These are phyloP conservation scores for Brachypterus glaber DNA, from an alignment of 2,888 invertebrate genomes.

Conservation along the genomic window DNA sequence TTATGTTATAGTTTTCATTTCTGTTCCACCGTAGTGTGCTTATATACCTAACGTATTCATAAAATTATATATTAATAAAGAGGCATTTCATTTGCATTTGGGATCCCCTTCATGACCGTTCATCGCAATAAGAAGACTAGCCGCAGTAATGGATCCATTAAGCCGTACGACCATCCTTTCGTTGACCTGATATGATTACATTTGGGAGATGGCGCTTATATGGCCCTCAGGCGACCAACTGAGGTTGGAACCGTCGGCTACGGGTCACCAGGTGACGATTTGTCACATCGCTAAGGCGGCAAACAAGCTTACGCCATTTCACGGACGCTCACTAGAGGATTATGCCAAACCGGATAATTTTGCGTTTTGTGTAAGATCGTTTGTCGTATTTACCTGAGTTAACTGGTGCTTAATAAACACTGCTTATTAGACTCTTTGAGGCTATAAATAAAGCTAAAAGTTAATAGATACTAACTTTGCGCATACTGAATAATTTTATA, in stretches of 20 bases:
- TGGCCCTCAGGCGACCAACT: constrained; percentile 35
- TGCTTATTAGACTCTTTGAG: too few relatives aligned
- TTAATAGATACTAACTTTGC: too few relatives aligned
- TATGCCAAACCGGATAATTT: constrained; percentile 23
- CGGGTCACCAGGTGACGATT: constrained; percentile 44
- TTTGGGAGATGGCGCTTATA: constrained; percentile 35
- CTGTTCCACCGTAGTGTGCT: too few relatives aligned
- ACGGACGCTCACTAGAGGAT: constrained; percentile 31
- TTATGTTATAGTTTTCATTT: too few relatives aligned
- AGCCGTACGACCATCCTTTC: constrained; percentile 26
- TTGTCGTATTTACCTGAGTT: too few relatives aligned
- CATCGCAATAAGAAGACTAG: constrained; percentile 31
- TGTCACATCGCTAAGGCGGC: constrained; percentile 42
- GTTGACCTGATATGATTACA: constrained; percentile 32
- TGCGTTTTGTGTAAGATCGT: too few relatives aligned
- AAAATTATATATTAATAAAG: constrained; percentile 35
- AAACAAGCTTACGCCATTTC: constrained; percentile 43
- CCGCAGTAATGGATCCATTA: constrained; percentile 38
- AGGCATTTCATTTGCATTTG: constrained; percentile 34
- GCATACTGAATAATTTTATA: too few relatives aligned
- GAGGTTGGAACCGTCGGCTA: constrained; percentile 36
- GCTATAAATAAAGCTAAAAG: too few relatives aligned
- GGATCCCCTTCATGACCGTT: constrained; percentile 28
- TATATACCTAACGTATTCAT: too few relatives aligned
- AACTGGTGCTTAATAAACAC: too few relatives aligned